Percentiles rank a stretch among this genome's conserved stretches.
phyloP scores from a whole-genome alignment of 1,140 invertebrate genomes.

The Caenorhabditis briggsae region DNA sequence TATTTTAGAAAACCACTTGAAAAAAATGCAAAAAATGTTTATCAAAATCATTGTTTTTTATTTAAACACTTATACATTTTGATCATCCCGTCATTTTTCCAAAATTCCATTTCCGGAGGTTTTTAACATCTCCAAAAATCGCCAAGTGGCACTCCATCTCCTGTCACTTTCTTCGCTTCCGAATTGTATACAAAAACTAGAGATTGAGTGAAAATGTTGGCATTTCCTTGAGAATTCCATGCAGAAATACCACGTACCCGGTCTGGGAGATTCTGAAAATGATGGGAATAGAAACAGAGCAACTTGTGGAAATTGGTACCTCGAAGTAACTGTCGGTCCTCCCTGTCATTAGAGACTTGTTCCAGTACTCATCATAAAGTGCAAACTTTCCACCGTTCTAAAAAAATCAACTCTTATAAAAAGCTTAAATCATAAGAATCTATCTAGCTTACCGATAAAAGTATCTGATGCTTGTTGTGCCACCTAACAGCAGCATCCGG shows the following conservation, averaged over 20 bases:
- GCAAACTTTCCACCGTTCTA: slow-evolving; percentile 61
- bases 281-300: background rate
- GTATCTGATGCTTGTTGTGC: slow-evolving; percentile 58
- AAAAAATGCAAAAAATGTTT: too few relatives aligned
- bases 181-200: slow-evolving; percentile 57
- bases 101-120: too few relatives aligned
- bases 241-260: slow-evolving; percentile 46
- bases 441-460: slow-evolving; percentile 44
- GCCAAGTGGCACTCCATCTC: slow-evolving; percentile 42
- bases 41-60: too few relatives aligned
- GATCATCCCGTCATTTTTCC: too few relatives aligned
- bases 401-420: background rate
- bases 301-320: background rate
- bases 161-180: slow-evolving; percentile 46
- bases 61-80: too few relatives aligned
- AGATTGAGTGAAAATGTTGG: slow-evolving; percentile 45
- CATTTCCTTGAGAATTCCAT: slow-evolving; percentile 52
- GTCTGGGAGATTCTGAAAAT: slow-evolving; percentile 58
- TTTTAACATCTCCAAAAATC: slow-evolving; percentile 41
- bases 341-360: slow-evolving; percentile 62
- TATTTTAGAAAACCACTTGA: too few relatives aligned
- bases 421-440: background rate
- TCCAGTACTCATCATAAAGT: slow-evolving; percentile 62
- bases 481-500: slow-evolving; percentile 55
- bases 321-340: slow-evolving; percentile 50